Evolutionary conservation across 2,113 vertebrate species (phyloP).

Genomic region (Coreoperca whiteheadi): DNA sequence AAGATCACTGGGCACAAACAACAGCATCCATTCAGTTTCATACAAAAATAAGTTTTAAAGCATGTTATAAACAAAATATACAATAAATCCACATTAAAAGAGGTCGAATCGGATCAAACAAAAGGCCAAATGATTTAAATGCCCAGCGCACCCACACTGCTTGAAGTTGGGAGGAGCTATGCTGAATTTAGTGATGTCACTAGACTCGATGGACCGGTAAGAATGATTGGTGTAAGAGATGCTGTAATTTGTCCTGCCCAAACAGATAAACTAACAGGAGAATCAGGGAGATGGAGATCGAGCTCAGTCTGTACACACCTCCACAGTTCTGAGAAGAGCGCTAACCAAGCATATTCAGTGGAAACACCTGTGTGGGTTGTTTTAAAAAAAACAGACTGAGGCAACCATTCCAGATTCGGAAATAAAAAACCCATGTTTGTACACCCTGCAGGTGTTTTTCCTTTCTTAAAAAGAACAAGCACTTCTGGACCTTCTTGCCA

Average conservation of each 20-base stretch:
- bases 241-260: not conserved
- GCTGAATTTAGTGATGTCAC: too few species aligned
- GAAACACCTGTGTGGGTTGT: constrained; percentile 2
- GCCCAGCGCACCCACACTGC: not conserved
- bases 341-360: not conserved
- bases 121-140: not conserved
- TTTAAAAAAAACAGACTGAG: too few species aligned
- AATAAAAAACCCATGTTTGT: not conserved
- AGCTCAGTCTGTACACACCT: not conserved
- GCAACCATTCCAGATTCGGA: not conserved
- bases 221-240: too few species aligned
- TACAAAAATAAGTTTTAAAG: not conserved
- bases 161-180: too few species aligned
- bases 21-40: not conserved
- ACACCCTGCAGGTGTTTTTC: too few species aligned
- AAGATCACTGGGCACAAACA: not conserved
- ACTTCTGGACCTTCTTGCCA: not conserved
- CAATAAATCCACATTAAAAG: not conserved
- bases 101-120: not conserved
- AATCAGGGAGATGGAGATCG: not conserved
- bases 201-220: too few species aligned
- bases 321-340: not conserved
- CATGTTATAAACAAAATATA: not conserved
- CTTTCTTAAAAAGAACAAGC: not conserved
- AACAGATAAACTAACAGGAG: not conserved